Percentiles rank a stretch among this genome's conserved stretches.
phyloP scores from a whole-genome alignment of 2,797 vertebrate species.

The Sebastes umbrosus region DNA sequence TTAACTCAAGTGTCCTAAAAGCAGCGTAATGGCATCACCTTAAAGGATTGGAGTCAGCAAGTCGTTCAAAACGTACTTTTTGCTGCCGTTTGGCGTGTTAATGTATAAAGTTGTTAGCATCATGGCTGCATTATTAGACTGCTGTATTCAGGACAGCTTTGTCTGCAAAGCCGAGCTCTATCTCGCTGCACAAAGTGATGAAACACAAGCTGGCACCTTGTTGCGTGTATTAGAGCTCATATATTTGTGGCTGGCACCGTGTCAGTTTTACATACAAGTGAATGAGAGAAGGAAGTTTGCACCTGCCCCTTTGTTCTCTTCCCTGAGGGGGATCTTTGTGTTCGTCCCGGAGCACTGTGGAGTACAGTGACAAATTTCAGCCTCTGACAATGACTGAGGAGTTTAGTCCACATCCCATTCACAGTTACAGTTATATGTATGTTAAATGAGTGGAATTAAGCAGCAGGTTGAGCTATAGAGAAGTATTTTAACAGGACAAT shows the following conservation, averaged over 20 bases:
- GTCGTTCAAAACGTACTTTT: neutral
- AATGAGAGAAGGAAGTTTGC: conserved; percentile 89
- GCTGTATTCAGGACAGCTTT: conserved; percentile 16
- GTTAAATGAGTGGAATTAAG: conserved; percentile 58
- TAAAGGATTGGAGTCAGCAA: neutral
- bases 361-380: conserved; percentile 88
- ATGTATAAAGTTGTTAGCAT: neutral
- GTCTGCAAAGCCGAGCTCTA: conserved; percentile 25
- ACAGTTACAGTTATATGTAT: conserved; percentile 45
- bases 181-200: conserved; percentile 37
- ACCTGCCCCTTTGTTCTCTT: conserved; percentile 92
- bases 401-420: conserved; percentile 80
- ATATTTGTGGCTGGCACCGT: conserved; percentile 59
- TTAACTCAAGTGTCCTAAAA: neutral
- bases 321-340: conserved; percentile 87
- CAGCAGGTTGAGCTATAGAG: conserved; percentile 41
- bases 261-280: conserved; percentile 77
- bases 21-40: neutral
- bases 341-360: conserved; percentile 87
- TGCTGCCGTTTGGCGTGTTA: neutral
- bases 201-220: conserved; percentile 44
- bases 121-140: neutral
- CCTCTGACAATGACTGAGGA: conserved; percentile 82
- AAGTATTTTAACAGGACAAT: conserved; percentile 37
- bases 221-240: conserved; percentile 58